A percentile compares a stretch with the other conserved stretches of the same genome.
Evolutionary conservation across 2,113 vertebrate genomes (phyloP).

Genomic region (Syngnathus floridae): DNA sequence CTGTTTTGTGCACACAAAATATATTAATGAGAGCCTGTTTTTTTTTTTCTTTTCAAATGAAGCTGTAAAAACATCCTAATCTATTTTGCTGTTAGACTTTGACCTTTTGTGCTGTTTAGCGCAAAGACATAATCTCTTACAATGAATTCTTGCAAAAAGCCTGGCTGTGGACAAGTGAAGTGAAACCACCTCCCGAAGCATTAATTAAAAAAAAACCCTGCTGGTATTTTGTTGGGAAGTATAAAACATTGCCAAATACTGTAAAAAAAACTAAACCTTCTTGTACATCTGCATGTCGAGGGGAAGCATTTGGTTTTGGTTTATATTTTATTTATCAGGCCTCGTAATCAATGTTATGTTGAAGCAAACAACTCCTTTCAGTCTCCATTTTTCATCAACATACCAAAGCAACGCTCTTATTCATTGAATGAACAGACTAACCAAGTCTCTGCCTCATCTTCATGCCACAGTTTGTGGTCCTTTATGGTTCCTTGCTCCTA

Average conservation of each 20-base stretch:
- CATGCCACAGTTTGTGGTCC: constrained; percentile 42
- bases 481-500: constrained; percentile 51
- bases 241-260: not conserved
- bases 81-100: not conserved
- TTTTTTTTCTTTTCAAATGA: too few species aligned
- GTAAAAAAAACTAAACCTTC: not conserved
- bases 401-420: constrained; percentile 10
- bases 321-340: not conserved
- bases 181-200: not conserved
- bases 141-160: not conserved
- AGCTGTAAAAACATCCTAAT: not conserved
- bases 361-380: constrained; percentile 11
- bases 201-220: not conserved
- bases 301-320: not conserved
- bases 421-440: constrained; percentile 15
- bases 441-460: constrained; percentile 23
- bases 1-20: too few species aligned
- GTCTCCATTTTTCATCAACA: constrained; percentile 6
- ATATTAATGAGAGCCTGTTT: too few species aligned
- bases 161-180: not conserved
- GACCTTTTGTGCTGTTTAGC: not conserved
- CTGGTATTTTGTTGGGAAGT: not conserved
- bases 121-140: not conserved
- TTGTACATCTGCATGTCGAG: not conserved
- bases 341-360: constrained; percentile 9